Conservation (phyloP, 2,797 vertebrate species). For the Phataginus tetradactyla region DNA sequence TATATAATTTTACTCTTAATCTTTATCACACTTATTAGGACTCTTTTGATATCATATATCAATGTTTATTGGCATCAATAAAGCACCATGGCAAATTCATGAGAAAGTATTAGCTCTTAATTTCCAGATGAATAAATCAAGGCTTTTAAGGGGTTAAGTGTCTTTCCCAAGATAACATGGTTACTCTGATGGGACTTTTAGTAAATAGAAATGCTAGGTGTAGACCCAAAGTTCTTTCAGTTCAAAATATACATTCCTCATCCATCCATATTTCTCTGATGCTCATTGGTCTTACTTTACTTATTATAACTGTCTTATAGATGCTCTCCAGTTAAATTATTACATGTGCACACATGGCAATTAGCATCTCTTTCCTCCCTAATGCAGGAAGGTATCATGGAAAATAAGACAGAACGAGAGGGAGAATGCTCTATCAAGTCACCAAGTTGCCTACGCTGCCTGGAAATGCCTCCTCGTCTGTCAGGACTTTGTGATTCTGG, state of each 20-base stretch:
- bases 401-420: neutral
- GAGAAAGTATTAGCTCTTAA: neutral
- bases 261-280: neutral
- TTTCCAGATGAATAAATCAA: neutral
- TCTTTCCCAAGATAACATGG: neutral
- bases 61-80: neutral
- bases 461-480: neutral
- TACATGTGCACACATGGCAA: neutral
- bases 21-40: neutral
- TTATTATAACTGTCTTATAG: neutral
- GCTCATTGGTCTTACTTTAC: neutral
- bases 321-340: slow-evolving; percentile 9
- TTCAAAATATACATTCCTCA: neutral
- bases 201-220: neutral
- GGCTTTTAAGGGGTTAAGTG: neutral
- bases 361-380: neutral
- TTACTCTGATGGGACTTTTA: neutral
- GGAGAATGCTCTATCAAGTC: neutral
- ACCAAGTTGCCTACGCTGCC: neutral
- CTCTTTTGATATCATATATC: neutral
- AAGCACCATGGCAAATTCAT: neutral
- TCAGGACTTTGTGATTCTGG: neutral
- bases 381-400: neutral
- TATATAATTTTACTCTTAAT: neutral
- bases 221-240: neutral